phyloP scores from a whole-genome alignment of 2,113 vertebrate species.

The Noturus placidus region DNA sequence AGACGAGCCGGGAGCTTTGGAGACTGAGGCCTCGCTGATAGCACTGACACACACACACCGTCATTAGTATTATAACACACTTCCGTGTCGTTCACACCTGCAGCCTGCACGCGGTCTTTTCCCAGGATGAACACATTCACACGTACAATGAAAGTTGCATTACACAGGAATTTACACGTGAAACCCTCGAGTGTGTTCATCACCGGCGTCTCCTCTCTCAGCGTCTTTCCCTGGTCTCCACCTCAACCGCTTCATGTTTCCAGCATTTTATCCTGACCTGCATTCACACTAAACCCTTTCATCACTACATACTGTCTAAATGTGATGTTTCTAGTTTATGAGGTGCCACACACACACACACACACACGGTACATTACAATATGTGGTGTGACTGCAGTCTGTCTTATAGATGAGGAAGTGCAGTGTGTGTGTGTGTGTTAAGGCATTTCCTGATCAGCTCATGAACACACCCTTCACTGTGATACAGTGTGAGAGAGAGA shows the following conservation, averaged over 20 bases:
- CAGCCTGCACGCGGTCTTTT: neutral
- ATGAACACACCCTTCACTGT: neutral
- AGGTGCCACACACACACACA: neutral
- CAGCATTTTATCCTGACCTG: neutral
- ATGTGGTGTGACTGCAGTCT: neutral
- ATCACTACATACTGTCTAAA: neutral
- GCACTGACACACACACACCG: constrained; percentile 69
- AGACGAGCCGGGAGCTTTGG: constrained; percentile 82
- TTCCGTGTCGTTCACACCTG: neutral
- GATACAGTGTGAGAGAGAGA: neutral
- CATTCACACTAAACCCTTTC: neutral
- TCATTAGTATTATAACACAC: neutral
- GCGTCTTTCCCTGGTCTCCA: neutral
- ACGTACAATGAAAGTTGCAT: neutral
- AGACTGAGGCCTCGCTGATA: constrained; percentile 89
- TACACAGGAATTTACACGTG: neutral
- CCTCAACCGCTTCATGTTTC: neutral
- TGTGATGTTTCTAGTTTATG: neutral
- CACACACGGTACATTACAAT: neutral
- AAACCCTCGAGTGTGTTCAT: neutral
- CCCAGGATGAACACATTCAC: neutral
- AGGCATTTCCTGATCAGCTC: too few species aligned
- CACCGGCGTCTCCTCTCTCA: neutral
- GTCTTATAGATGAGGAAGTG: neutral
- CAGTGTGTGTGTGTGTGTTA: neutral